Base-by-base conservation (phyloP, 2,888 invertebrate genomes). In the Calliopum simillimum region DNA sequence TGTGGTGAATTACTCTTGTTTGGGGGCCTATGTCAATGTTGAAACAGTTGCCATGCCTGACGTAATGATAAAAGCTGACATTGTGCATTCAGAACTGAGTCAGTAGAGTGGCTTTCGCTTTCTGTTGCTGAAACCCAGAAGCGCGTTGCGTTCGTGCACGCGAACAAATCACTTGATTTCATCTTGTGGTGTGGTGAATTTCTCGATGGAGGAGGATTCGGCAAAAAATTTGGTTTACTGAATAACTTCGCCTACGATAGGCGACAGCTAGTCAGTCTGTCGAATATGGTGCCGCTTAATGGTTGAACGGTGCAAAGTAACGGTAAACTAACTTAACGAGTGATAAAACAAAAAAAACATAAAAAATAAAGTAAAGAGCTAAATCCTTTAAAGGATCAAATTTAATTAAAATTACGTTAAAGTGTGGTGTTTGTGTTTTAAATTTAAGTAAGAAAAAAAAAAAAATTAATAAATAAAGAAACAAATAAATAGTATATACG, bases 271-370 rank as follows among this genome's bases (percentile, higher is more conserved):
- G 53, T 68, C 62, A 74, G 73, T 74, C 69, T 67, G 71, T 74
- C 62, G 69, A 68, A 69, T 55, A 71, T 71, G 73, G 69, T 56
- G 70, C 70, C 70, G 70, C 67, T 58, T 68, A 74, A 46, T 62
- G 71, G 73, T 68, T 68, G 68, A 65, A 70, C 62, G 69, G 44
- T 69, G n/a, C 58, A 58, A 33, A 56, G 4, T 53, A 53, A 51
- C 47, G 62, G 62, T 62, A 5, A n/a, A 19, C 47, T 21, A 16
- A 25, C 51, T 41, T 6, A 33, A 8, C 33, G 33, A 3, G 33
- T 33, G 8, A 8, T 33, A 33, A 33, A 33, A 33, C 8, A 33
- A 33, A 8, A 33, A 33, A 33, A 6, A 33, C 8, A n/a, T n/a
- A n/a, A n/a, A n/a, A n/a, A n/a, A n/a, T n/a, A n/a, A n/a, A n/a